Evolutionary conservation across 2,797 vertebrate genomes (phyloP).

Genomic region (Zenarchopterus dispar): DNA sequence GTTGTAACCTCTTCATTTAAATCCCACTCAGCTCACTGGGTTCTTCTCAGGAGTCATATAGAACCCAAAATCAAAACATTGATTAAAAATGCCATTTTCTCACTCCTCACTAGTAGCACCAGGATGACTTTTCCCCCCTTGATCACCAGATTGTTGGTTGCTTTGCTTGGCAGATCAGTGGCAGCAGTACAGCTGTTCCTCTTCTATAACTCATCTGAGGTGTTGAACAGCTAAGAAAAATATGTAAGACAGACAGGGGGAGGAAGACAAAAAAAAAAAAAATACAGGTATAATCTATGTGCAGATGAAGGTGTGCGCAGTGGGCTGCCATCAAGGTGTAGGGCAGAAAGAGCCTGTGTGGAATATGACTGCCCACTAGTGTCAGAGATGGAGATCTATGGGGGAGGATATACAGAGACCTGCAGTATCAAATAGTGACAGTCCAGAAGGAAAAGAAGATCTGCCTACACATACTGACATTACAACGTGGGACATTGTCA

Average conservation of each 20-base stretch:
- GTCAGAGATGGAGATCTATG: slow-evolving; percentile 49
- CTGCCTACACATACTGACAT: neutral
- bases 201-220: slow-evolving; percentile 14
- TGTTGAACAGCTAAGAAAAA: slow-evolving; percentile 31
- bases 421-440: slow-evolving; percentile 20
- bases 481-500: neutral
- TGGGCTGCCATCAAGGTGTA: slow-evolving; percentile 27
- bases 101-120: slow-evolving; percentile 60
- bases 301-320: slow-evolving; percentile 22
- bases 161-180: slow-evolving; percentile 51
- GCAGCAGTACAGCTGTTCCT: slow-evolving; percentile 65
- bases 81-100: slow-evolving; percentile 78
- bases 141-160: slow-evolving; percentile 65
- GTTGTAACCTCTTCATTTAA: slow-evolving; percentile 70
- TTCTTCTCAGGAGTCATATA: slow-evolving; percentile 70
- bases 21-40: slow-evolving; percentile 68
- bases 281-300: slow-evolving; percentile 10
- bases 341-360: slow-evolving; percentile 40
- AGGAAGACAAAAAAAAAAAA: slow-evolving; percentile 20
- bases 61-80: slow-evolving; percentile 75
- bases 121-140: slow-evolving; percentile 60
- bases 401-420: slow-evolving; percentile 23
- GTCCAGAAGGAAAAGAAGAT: neutral
- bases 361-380: slow-evolving; percentile 83
- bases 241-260: slow-evolving; percentile 30